Base-by-base conservation (phyloP, 2,888 invertebrate genomes). In the Emmelina monodactyla region DNA sequence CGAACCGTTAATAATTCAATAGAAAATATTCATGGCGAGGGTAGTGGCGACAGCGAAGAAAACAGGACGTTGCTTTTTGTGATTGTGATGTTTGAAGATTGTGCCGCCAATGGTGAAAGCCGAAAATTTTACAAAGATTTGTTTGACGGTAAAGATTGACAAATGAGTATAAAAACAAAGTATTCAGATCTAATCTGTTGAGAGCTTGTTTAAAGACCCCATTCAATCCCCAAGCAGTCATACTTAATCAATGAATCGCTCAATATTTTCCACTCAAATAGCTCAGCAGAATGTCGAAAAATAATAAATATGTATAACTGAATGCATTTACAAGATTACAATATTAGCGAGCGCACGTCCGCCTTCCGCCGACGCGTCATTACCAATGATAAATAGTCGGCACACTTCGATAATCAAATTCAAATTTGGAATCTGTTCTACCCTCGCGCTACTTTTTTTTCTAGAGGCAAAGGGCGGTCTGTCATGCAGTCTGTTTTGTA, bases 381-480 rank as follows among this genome's bases (percentile, higher is more conserved):
- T 75, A 73, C 69, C 62, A 69, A 78, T 79, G 79, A 79, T 78
- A 71, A 78, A 79, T 79, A 73, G 76, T 61, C 65, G 63, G 61
- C 78, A 75, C 79, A 79, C 78, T 76, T 70, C 76, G 72, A 75
- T 79, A 78, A 79, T 79, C 79, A 79, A 79, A 79, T 79, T 79
- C 79, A 70, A 79, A 79, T 79, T 79, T 78, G 67, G 71, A 75
- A 79, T 78, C 78, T 79, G 79, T 63, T 73, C 62, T 65, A 66
- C 73, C 72, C 70, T 62, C 65, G 51, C 28, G 2, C 6, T 29
- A 13, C 45, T 48, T 56, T 56, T 68, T 66, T 65, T 62, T 58
- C 54, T 51, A 42, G 46, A 43, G 41, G 50, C 56, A 54, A 29
- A 62, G 58, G 66, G 63, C 55, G 57, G 55, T 53, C 57, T 47